phyloP scores from a whole-genome alignment of 2,113 vertebrate genomes.

The Riparia riparia region DNA sequence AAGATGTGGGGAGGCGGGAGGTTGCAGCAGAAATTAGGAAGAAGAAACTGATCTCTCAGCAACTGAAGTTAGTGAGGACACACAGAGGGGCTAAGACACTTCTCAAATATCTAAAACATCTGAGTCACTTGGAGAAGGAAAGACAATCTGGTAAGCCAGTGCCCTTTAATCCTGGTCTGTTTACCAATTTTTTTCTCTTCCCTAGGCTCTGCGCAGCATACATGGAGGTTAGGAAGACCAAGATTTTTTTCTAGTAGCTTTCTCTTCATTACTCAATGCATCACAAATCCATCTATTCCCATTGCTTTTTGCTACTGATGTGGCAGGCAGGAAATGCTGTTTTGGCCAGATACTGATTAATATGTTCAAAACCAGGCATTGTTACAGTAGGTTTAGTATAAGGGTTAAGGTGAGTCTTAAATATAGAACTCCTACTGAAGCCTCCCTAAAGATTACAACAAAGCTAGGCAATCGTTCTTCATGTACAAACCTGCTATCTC shows the following conservation, averaged over 20 bases:
- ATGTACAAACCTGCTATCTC: background rate
- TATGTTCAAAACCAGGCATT: background rate
- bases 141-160: background rate
- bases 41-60: background rate
- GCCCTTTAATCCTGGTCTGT: rapidly evolving
- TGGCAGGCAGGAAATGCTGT: background rate
- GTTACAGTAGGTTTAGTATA: background rate
- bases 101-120: background rate
- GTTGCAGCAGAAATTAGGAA: background rate
- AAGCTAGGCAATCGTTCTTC: background rate
- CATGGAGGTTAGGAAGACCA: background rate
- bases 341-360: background rate
- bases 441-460: background rate
- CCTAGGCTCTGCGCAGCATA: background rate
- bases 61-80: background rate
- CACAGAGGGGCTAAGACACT: background rate
- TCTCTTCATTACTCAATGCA: background rate
- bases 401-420: background rate
- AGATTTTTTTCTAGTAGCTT: background rate
- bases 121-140: background rate
- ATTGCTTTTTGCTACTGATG: background rate
- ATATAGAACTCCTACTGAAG: background rate
- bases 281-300: background rate
- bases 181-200: background rate
- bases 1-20: background rate